Base-by-base conservation (phyloP, 2,888 invertebrate species). In the Galerucella calmariensis region DNA sequence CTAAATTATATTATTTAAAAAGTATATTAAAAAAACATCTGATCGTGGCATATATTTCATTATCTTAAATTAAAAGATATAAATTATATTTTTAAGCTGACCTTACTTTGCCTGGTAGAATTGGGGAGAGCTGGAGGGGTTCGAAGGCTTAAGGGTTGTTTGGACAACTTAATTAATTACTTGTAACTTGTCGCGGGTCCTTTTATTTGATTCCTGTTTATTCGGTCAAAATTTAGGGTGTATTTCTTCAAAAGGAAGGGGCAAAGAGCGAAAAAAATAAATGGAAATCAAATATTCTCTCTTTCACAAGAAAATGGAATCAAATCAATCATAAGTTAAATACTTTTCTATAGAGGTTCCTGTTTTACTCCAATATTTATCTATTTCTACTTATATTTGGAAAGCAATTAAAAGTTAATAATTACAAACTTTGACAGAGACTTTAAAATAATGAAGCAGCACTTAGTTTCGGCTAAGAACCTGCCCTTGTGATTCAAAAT, bases 151-250 rank as follows among this genome's bases (percentile, higher is more conserved):
- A 20, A 44, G 63, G 20, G 63, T 44, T 65, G 63, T 44, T 65
- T 65, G 20, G 63, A 46, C 46, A 65, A 48, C 41, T 20, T 65
- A 65, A 65, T 65, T 65, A 44, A 65, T 65, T 65, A 65, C 20
- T 65, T 16, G 63, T 44, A 20, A 65, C 63, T 65, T 65, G 63
- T 65, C 46, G 12, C 20, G 44, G 20, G 12, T 65, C 16, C n/a
- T 65, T 65, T 65, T 65, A 20, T 56, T 56, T 56, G 16, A 2
- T 9, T 56, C 56, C 10, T 56, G 56, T 16, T 56, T 16, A 10
- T 56, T 56, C 20, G 11, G 20, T n/a, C 20, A 16, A 20, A 56
- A 16, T 16, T 56, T 10, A 5, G 56, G 20, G 56, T 56, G 56
- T 56, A 11, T 56, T 56, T 56, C 10, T n/a, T 3, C 2, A 53